Evolutionary conservation across 1,140 invertebrate genomes (phyloP).

Genomic region (Bombus superbus): DNA sequence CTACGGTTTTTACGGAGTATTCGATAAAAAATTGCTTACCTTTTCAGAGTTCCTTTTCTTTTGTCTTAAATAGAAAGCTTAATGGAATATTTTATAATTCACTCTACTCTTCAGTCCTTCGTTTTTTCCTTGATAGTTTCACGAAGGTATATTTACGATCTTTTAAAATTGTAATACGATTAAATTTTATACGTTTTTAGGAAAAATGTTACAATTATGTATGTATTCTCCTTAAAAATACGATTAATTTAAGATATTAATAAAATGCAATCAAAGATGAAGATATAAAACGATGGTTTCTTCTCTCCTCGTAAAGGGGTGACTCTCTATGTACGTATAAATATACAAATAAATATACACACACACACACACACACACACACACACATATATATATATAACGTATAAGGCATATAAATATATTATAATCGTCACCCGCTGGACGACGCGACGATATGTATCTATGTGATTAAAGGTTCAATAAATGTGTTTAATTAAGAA

Average conservation of each 20-base stretch:
- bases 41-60: background rate
- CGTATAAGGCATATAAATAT: slow-evolving; percentile 49
- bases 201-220: background rate
- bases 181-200: background rate
- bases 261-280: too few species aligned
- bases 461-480: slow-evolving; percentile 60
- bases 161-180: background rate
- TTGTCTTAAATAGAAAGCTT: background rate
- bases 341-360: slow-evolving; percentile 38
- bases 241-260: too few species aligned
- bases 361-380: slow-evolving; percentile 38
- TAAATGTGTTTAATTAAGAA: slow-evolving; percentile 71
- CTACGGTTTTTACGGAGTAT: background rate
- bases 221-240: too few species aligned
- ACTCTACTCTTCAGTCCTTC: background rate
- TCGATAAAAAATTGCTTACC: background rate
- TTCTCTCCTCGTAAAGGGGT: slow-evolving; percentile 14
- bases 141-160: background rate
- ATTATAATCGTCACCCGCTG: slow-evolving; percentile 66
- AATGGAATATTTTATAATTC: background rate
- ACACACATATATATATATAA: slow-evolving; percentile 44
- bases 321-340: slow-evolving; percentile 41
- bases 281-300: slow-evolving; percentile 17
- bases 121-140: background rate
- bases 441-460: slow-evolving; percentile 65